phyloP scores from a whole-genome alignment of 2,888 invertebrate species.

The Coenonympha glycerion region DNA sequence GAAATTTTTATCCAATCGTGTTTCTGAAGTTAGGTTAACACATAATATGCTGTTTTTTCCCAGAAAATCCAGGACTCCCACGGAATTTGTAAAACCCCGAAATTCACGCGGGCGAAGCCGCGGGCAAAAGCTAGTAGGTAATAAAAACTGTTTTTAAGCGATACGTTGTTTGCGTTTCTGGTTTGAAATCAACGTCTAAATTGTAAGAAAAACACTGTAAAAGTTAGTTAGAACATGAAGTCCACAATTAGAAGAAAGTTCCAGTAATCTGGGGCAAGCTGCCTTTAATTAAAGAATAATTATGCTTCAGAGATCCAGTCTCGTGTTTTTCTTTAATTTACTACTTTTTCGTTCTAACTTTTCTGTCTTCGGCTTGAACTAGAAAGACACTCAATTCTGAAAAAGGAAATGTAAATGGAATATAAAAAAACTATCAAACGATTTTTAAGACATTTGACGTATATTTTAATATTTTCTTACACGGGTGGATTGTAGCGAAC shows the following conservation, averaged over 20 bases:
- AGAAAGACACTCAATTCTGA: conserved; percentile 6
- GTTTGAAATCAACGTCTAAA: neutral
- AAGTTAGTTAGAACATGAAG: conserved; percentile 20
- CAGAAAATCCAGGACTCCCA: too few species aligned
- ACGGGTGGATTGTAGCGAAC: neutral
- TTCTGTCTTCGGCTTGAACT: conserved; percentile 8
- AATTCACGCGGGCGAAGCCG: too few species aligned
- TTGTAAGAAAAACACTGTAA: conserved; percentile 8
- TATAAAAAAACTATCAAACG: neutral
- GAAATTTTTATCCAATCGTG: too few species aligned
- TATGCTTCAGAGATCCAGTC: conserved; percentile 27
- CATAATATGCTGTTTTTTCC: too few species aligned
- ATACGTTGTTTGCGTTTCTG: neutral
- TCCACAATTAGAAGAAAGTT: conserved; percentile 25
- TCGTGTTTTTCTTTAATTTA: conserved; percentile 26
- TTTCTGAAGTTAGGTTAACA: too few species aligned
- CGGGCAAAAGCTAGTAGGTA: neutral
- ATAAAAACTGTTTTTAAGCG: too few species aligned
- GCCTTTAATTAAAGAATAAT: conserved; percentile 32
- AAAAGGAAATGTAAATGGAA: neutral
- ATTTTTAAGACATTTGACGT: neutral
- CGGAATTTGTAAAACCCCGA: too few species aligned
- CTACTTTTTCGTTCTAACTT: conserved; percentile 20
- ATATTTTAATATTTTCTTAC: neutral
- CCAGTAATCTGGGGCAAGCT: conserved; percentile 23